A percentile compares a stretch with the other conserved stretches of the same genome.
Evolutionary conservation across 2,113 vertebrate genomes (phyloP).

Genomic region (Misgurnus anguillicaudatus): DNA sequence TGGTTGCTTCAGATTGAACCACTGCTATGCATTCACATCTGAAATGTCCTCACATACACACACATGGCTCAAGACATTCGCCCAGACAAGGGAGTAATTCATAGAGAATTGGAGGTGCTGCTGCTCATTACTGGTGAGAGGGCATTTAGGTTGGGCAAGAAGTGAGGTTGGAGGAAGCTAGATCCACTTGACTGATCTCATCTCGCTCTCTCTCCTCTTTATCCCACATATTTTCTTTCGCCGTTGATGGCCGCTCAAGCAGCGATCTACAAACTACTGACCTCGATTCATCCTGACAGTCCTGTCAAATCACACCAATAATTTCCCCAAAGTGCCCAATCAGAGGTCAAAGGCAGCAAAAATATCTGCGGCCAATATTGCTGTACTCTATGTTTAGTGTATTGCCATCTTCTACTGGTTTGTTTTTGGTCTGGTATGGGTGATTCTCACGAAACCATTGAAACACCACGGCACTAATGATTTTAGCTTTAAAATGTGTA

Average conservation of each 20-base stretch:
- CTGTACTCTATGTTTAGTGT: no score
- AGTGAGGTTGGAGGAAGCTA: slow-evolving; percentile 18
- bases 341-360: not conserved
- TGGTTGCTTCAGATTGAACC: not conserved
- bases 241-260: slow-evolving; percentile 3
- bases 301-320: slow-evolving; percentile 19
- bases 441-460: no score
- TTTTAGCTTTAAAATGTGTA: no score
- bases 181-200: slow-evolving; percentile 22
- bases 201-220: not conserved
- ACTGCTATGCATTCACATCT: not conserved
- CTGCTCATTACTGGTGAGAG: slow-evolving; percentile 1
- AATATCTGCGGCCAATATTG: not conserved
- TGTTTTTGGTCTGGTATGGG: no score
- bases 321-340: slow-evolving; percentile 25
- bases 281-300: slow-evolving; percentile 21
- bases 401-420: no score
- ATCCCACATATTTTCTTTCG: not conserved
- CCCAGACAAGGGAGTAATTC: slow-evolving; percentile 24
- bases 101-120: slow-evolving; percentile 10
- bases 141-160: slow-evolving; percentile 38
- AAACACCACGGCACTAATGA: no score
- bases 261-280: slow-evolving; percentile 26
- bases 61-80: not conserved
- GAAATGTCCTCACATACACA: slow-evolving; percentile 10